These are phyloP conservation scores for Manis javanica DNA, from an alignment of 2,797 vertebrate genomes.

Conservation along the genomic window DNA sequence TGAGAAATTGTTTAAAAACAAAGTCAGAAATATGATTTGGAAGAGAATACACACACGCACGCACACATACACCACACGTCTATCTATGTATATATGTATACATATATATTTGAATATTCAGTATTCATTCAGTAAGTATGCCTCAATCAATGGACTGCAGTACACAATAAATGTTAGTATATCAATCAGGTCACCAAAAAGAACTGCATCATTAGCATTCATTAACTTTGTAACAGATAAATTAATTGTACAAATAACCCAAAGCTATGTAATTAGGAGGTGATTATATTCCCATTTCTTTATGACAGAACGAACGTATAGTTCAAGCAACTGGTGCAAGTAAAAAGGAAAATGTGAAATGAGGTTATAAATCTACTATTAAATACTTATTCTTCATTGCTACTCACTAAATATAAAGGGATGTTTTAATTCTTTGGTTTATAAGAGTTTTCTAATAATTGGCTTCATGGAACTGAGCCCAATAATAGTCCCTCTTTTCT, in stretches of 20 bases:
- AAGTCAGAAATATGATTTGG: slow-evolving; percentile 45
- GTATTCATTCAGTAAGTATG: slow-evolving; percentile 29
- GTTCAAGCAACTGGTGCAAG: slow-evolving; percentile 67
- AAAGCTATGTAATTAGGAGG: slow-evolving; percentile 78
- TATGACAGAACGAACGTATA: slow-evolving; percentile 75
- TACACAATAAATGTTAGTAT: slow-evolving; percentile 64
- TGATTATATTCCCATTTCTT: slow-evolving; percentile 82
- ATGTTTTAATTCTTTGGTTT: slow-evolving; percentile 50
- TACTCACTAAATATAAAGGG: slow-evolving; percentile 32
- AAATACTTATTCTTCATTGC: slow-evolving; percentile 49
- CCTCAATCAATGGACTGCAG: slow-evolving; percentile 45
- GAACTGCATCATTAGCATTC: slow-evolving; percentile 73
- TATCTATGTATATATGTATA: neutral
- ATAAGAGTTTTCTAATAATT: slow-evolving; percentile 60
- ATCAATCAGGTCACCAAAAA: slow-evolving; percentile 70
- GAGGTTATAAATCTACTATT: slow-evolving; percentile 69
- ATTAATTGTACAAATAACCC: slow-evolving; percentile 79
- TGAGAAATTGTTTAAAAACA: slow-evolving; percentile 55
- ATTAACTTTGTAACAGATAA: slow-evolving; percentile 78
- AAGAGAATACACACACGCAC: neutral
- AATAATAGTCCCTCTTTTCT: slow-evolving; percentile 35
- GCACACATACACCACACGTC: too few species aligned
- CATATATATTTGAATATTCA: neutral
- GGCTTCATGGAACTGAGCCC: slow-evolving; percentile 11
- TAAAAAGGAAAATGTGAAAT: slow-evolving; percentile 67